phyloP scores from a whole-genome alignment of 2,113 vertebrate genomes.

The Ceyx margarethae region DNA sequence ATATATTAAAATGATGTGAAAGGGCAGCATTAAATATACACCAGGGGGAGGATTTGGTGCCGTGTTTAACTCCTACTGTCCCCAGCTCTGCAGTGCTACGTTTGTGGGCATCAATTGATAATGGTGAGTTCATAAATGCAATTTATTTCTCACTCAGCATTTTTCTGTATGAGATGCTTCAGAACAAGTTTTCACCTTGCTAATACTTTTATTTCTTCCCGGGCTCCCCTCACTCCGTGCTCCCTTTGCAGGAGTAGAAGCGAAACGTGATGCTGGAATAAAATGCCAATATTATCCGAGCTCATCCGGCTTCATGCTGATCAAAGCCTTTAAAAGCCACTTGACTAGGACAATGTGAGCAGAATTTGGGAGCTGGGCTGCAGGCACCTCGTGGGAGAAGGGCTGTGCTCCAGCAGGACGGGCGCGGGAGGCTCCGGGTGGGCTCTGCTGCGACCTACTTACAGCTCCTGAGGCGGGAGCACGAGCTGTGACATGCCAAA shows the following conservation, averaged over 20 bases:
- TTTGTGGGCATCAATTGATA: not conserved
- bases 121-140: not conserved
- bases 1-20: not conserved
- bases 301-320: not conserved
- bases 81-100: not conserved
- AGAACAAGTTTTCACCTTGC: not conserved
- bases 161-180: not conserved
- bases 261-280: rapidly evolving
- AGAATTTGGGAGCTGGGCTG: not conserved
- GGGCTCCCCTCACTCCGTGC: not conserved
- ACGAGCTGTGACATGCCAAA: not conserved
- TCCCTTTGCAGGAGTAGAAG: too few species aligned
- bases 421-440: not conserved
- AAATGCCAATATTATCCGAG: not conserved
- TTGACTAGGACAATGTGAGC: not conserved
- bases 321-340: not conserved
- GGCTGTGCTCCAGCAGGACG: not conserved
- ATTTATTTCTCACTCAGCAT: not conserved
- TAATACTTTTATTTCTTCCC: not conserved
- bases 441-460: not conserved
- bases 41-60: not conserved
- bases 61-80: not conserved
- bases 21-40: not conserved
- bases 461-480: not conserved
- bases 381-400: not conserved